Evolutionary conservation across 2,888 invertebrate genomes (phyloP).

Genomic region (Oscheius sp.): DNA sequence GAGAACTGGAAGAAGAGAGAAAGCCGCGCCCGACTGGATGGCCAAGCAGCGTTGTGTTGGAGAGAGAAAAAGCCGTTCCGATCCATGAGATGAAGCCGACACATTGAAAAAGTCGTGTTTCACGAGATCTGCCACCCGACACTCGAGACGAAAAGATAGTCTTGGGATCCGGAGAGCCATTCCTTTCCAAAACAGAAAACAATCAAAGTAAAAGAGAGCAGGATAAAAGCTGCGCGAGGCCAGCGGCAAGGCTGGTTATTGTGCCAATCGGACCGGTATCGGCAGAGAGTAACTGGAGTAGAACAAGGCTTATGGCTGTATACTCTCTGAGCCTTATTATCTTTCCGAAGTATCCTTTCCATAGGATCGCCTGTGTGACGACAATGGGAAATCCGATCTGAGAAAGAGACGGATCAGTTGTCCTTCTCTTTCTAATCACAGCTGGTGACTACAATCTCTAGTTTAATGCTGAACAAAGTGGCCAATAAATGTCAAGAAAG

Average conservation of each 20-base stretch:
- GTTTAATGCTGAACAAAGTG: too few relatives aligned
- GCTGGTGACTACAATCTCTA: too few relatives aligned
- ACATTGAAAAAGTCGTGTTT: constrained; percentile 29
- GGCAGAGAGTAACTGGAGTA: constrained; percentile 29
- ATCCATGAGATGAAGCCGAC: neutral
- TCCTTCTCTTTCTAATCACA: too few relatives aligned
- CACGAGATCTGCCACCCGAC: constrained; percentile 21
- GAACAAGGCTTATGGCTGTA: constrained; percentile 6
- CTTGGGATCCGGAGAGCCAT: neutral
- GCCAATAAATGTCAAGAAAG: too few relatives aligned
- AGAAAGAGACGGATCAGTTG: too few relatives aligned
- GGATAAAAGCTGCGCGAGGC: neutral
- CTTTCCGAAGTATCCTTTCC: too few relatives aligned
- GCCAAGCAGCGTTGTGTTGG: neutral
- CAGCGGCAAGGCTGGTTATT: constrained; percentile 33
- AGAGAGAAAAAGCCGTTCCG: constrained; percentile 26
- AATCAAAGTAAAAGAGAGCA: constrained; percentile 2
- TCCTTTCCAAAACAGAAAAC: neutral
- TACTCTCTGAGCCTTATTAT: too few relatives aligned
- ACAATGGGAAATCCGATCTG: too few relatives aligned
- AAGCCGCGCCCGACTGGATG: constrained; percentile 23
- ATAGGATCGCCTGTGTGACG: too few relatives aligned
- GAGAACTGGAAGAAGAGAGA: constrained; percentile 29
- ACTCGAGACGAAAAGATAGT: constrained; percentile 10
- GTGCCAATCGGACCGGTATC: constrained; percentile 27